phyloP scores from a whole-genome alignment of 2,888 invertebrate species.

The Lymantria dispar region DNA sequence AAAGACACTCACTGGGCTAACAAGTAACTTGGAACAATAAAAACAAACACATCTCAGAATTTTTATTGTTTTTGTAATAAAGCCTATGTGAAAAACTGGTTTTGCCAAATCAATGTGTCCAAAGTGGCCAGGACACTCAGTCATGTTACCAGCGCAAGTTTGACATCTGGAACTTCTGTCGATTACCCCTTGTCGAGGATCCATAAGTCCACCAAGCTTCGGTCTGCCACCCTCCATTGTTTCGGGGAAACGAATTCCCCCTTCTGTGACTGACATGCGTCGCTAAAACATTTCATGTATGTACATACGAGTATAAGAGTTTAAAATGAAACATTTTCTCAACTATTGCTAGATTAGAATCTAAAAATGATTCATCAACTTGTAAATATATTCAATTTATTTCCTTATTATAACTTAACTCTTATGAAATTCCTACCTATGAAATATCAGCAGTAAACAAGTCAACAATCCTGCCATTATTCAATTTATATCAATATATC shows the following conservation, averaged over 20 bases:
- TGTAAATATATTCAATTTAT: too few species aligned
- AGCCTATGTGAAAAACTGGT: conserved; percentile 99
- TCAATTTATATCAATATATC: too few species aligned
- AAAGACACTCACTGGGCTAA: conserved; percentile 90
- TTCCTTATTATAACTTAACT: too few species aligned
- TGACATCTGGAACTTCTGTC: conserved; percentile 96
- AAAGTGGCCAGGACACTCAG: conserved; percentile 99
- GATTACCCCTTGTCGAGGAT: conserved; percentile 98
- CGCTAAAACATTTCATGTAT: conserved; percentile 83
- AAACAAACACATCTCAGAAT: conserved; percentile 99
- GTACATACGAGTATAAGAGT: background rate
- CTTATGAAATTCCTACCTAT: too few species aligned
- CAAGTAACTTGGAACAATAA: conserved; percentile 98
- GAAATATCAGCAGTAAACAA: too few species aligned
- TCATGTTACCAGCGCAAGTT: conserved; percentile 98
- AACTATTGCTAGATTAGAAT: too few species aligned
- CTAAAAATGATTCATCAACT: too few species aligned
- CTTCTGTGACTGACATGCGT: conserved; percentile 98
- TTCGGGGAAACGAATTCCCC: conserved; percentile 97
- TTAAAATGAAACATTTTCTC: background rate
- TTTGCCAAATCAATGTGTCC: conserved; percentile 99
- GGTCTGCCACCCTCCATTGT: conserved; percentile 99
- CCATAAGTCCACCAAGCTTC: conserved; percentile 99
- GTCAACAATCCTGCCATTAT: too few species aligned
- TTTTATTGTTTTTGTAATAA: conserved; percentile 98